A percentile compares a stretch with the other conserved stretches of the same genome.
These are phyloP conservation scores for Lagenorhynchus albirostris DNA, from an alignment of 2,113 vertebrate species.

Conservation along the genomic window DNA sequence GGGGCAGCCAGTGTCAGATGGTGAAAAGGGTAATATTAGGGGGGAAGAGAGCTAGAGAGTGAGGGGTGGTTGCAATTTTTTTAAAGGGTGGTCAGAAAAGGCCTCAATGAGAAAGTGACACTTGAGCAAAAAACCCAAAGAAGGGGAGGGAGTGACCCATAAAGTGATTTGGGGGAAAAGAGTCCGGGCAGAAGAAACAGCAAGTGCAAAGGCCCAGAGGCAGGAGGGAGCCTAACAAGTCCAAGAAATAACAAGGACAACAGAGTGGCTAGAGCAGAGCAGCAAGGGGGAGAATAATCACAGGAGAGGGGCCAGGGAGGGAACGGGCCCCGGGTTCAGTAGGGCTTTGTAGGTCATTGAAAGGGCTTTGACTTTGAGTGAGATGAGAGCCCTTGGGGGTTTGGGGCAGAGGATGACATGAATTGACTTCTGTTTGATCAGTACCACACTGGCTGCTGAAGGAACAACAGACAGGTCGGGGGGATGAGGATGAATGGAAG, in stretches of 20 bases:
- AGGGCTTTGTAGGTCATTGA: background rate
- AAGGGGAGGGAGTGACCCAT: background rate
- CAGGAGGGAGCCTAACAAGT: background rate
- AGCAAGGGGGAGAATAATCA: background rate
- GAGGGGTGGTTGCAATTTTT: background rate
- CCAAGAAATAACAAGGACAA: background rate
- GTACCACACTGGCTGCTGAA: background rate
- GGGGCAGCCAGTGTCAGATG: background rate
- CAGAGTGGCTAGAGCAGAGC: background rate
- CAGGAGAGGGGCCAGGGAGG: background rate
- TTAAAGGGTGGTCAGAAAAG: background rate
- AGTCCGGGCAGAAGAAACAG: background rate
- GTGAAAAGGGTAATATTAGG: background rate
- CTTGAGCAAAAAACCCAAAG: background rate
- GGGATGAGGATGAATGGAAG: background rate
- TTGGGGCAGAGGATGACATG: background rate
- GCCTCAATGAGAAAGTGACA: background rate
- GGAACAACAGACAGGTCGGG: background rate
- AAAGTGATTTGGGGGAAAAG: background rate
- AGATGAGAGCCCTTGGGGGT: background rate
- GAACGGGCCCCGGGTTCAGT: fast-evolving
- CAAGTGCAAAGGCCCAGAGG: background rate
- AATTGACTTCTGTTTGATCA: background rate
- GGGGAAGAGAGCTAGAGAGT: background rate
- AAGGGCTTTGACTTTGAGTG: background rate